A percentile compares a stretch with the other conserved stretches of the same genome.
Evolutionary conservation across 2,797 vertebrate species (phyloP).

Genomic region (Amblyopsis hoosieri): DNA sequence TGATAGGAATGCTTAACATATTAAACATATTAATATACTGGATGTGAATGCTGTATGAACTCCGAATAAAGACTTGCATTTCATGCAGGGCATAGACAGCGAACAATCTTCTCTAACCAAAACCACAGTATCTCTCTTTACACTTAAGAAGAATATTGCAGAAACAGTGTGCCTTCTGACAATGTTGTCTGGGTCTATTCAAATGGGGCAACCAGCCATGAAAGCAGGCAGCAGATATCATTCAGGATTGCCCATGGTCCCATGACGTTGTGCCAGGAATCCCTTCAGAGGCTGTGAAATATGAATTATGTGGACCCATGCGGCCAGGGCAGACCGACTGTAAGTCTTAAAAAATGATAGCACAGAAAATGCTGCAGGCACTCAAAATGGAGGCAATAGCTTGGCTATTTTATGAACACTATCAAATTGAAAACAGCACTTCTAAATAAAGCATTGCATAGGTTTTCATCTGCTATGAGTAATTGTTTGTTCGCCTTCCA

Average conservation of each 20-base stretch:
- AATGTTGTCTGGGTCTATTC: constrained; percentile 52
- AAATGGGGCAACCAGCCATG: constrained; percentile 50
- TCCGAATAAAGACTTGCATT: constrained; percentile 19
- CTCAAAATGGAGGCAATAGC: background rate
- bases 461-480: constrained; percentile 6
- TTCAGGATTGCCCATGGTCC: constrained; percentile 37
- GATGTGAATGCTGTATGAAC: background rate
- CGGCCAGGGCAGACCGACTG: constrained; percentile 29
- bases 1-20: constrained; percentile 3
- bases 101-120: constrained; percentile 45
- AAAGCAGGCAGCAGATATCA: constrained; percentile 38
- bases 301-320: constrained; percentile 44
- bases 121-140: constrained; percentile 53
- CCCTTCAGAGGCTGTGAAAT: constrained; percentile 47
- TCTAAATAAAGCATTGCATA: background rate
- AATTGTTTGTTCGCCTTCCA: background rate
- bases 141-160: constrained; percentile 5
- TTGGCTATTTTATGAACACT: background rate
- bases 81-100: constrained; percentile 31
- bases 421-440: background rate
- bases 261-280: constrained; percentile 48
- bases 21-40: constrained; percentile 17
- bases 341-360: constrained; percentile 3
- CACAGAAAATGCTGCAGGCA: constrained; percentile 16
- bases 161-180: constrained; percentile 22